phyloP scores from a whole-genome alignment of 2,888 invertebrate species.

The Orthosia gothica region DNA sequence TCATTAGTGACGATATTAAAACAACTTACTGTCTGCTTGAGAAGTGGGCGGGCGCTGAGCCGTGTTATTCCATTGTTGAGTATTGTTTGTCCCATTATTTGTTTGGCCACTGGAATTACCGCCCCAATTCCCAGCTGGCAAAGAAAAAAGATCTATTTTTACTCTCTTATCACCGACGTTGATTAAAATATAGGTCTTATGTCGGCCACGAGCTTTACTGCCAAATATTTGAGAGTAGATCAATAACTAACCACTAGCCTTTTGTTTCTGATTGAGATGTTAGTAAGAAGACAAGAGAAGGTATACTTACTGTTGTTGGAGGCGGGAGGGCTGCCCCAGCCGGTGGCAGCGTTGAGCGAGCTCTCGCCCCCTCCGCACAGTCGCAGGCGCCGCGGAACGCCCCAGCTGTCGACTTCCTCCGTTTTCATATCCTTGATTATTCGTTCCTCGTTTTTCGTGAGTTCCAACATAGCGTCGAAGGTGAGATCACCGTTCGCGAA shows the following conservation, averaged over 20 bases:
- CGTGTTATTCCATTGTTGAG: constrained; percentile 90
- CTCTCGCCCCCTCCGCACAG: constrained; percentile 96
- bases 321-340: constrained; percentile 95
- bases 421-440: constrained; percentile 78
- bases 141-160: constrained; percentile 71
- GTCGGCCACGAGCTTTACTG: constrained; percentile 54
- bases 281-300: constrained; percentile 37
- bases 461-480: constrained; percentile 87
- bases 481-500: constrained; percentile 90
- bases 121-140: constrained; percentile 90
- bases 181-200: constrained; percentile 59
- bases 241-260: constrained; percentile 45
- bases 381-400: constrained; percentile 92
- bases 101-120: constrained; percentile 87
- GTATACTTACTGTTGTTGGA: constrained; percentile 91
- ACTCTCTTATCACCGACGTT: constrained; percentile 60
- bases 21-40: constrained; percentile 89
- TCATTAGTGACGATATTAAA: constrained; percentile 68
- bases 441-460: constrained; percentile 81
- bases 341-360: constrained; percentile 94
- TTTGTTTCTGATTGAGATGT: constrained; percentile 30
- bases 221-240: constrained; percentile 56
- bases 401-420: constrained; percentile 89
- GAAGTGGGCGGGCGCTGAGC: constrained; percentile 90
- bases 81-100: constrained; percentile 87